Evolutionary conservation across 2,113 vertebrate species (phyloP).

Genomic region (Cinclus cinclus): DNA sequence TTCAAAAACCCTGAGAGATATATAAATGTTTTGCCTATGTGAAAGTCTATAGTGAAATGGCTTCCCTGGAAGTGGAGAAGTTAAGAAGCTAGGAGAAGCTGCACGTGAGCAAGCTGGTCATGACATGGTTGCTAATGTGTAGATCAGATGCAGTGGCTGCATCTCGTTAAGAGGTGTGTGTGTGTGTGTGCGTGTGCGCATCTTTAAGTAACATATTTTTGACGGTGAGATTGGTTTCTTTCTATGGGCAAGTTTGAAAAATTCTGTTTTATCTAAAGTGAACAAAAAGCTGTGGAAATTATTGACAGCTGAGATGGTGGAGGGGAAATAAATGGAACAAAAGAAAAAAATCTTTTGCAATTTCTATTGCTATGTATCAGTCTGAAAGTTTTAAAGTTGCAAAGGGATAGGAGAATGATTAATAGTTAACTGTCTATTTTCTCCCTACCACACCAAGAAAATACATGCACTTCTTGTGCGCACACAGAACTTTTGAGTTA

Average conservation of each 20-base stretch:
- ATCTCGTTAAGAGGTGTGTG: neutral
- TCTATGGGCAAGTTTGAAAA: neutral
- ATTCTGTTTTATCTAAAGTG: neutral
- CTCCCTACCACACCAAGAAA: neutral
- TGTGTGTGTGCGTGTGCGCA: neutral
- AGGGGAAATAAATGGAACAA: neutral
- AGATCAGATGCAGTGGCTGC: neutral
- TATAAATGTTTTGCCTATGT: neutral
- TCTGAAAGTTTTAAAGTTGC: neutral
- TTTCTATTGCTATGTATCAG: neutral
- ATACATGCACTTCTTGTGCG: neutral
- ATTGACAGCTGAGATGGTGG: neutral
- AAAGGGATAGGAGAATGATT: neutral
- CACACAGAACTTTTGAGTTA: neutral
- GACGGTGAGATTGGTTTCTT: neutral
- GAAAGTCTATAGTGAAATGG: neutral
- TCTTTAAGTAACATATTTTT: neutral
- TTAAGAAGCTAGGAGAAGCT: neutral
- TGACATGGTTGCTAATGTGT: neutral
- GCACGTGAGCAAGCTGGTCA: neutral
- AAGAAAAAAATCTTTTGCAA: neutral
- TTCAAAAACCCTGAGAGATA: neutral
- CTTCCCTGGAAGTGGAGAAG: neutral
- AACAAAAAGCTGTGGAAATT: neutral
- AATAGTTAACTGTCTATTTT: neutral